Conservation (phyloP, 2,888 invertebrate species). For the Suillia variegata region DNA sequence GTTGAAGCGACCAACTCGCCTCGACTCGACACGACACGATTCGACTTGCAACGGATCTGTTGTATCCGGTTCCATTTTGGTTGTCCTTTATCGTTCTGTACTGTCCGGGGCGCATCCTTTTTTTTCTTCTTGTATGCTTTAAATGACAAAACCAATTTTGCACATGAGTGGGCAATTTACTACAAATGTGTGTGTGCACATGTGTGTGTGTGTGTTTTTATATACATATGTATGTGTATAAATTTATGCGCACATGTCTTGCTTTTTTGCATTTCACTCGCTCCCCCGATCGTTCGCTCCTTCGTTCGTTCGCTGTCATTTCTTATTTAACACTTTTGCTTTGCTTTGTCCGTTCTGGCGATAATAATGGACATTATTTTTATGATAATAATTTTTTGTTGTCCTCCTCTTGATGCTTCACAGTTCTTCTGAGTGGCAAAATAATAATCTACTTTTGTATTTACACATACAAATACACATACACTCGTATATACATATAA, state of each 20-base stretch:
- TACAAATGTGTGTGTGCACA: neutral
- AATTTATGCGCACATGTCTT: conserved; percentile 1
- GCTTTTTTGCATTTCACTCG: no score
- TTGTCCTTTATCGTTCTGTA: neutral
- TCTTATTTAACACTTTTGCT: neutral
- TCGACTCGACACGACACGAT: no score
- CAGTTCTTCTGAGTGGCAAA: neutral
- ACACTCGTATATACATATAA: no score
- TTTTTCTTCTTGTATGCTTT: no score
- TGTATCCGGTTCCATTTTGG: no score
- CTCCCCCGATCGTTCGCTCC: no score
- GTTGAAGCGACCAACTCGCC: no score
- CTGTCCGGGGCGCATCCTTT: no score
- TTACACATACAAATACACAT: no score
- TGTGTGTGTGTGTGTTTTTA: neutral
- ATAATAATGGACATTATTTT: neutral
- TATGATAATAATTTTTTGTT: neutral
- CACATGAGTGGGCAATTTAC: conserved; percentile 1
- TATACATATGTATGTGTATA: neutral
- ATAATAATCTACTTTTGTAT: no score
- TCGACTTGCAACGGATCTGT: no score
- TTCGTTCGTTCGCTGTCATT: neutral
- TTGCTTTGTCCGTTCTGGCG: neutral
- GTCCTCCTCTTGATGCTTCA: no score
- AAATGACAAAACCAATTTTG: conserved; percentile 6